Evolutionary conservation across 2,797 vertebrate species (phyloP).

Genomic region (Microctenopoma steveboyesi): DNA sequence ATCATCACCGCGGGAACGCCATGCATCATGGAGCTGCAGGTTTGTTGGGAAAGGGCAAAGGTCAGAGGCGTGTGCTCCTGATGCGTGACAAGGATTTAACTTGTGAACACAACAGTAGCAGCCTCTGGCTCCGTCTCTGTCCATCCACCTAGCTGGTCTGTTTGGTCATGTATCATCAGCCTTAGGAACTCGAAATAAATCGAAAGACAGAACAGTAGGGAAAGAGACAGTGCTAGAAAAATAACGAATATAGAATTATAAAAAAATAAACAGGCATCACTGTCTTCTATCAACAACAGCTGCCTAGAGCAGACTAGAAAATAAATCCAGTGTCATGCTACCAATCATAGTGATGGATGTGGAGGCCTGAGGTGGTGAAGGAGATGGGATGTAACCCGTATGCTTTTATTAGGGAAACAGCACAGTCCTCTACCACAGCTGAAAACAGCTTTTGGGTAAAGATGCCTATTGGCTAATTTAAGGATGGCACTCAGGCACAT

Average conservation of each 20-base stretch:
- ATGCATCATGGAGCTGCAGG: constrained; percentile 90
- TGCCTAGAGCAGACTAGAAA: neutral
- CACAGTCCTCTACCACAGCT: neutral
- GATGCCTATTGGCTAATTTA: no score
- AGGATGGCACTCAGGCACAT: no score
- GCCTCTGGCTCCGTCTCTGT: no score
- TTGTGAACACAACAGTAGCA: constrained; percentile 15
- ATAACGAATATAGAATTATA: neutral
- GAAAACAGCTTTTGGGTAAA: constrained; percentile 3
- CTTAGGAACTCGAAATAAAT: no score
- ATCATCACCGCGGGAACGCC: constrained; percentile 92
- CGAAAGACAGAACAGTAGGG: neutral
- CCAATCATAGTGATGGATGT: constrained; percentile 47
- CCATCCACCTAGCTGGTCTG: no score
- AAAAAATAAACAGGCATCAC: neutral
- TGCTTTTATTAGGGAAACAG: neutral
- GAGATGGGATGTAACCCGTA: neutral
- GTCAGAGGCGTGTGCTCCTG: constrained; percentile 29
- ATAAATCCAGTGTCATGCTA: constrained; percentile 19
- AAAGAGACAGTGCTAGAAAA: neutral
- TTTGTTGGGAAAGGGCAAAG: constrained; percentile 28
- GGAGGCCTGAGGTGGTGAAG: neutral
- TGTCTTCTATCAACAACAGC: neutral
- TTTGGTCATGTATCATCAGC: no score
- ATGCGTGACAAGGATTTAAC: neutral